Conservation (phyloP, 2,797 vertebrate species). For the Phoxinus dragarum region DNA sequence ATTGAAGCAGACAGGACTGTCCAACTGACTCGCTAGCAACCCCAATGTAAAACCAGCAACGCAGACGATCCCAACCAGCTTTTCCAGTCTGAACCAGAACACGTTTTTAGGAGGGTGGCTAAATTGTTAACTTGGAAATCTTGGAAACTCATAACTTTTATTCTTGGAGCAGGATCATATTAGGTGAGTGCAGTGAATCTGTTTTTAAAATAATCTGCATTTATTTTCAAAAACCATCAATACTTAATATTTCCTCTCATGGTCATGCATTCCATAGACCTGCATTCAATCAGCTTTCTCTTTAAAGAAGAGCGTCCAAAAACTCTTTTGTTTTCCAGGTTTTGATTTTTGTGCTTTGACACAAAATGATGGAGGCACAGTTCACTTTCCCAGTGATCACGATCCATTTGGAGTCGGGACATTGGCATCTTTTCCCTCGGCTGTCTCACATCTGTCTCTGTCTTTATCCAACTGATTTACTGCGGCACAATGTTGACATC, state of each 20-base stretch:
- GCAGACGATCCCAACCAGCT: background rate
- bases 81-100: background rate
- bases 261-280: background rate
- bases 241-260: background rate
- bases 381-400: slow-evolving; percentile 22
- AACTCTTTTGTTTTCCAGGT: slow-evolving; percentile 23
- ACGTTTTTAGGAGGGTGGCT: background rate
- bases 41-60: background rate
- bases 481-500: slow-evolving; percentile 16
- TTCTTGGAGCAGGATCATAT: background rate
- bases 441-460: slow-evolving; percentile 33
- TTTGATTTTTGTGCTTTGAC: slow-evolving; percentile 33
- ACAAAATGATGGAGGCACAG: slow-evolving; percentile 32
- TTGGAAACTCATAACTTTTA: slow-evolving; percentile 44
- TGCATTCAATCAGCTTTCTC: slow-evolving; percentile 13
- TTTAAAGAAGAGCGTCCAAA: slow-evolving; percentile 6
- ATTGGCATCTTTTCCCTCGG: slow-evolving; percentile 8
- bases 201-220: background rate
- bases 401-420: slow-evolving; percentile 18
- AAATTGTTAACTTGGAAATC: slow-evolving; percentile 49
- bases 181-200: background rate
- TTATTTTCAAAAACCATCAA: background rate
- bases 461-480: slow-evolving; percentile 24
- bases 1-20: too few relatives aligned
- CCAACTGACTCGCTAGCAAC: too few relatives aligned